phyloP scores from a whole-genome alignment of 2,888 invertebrate genomes.

The Anagyrus pseudococci region DNA sequence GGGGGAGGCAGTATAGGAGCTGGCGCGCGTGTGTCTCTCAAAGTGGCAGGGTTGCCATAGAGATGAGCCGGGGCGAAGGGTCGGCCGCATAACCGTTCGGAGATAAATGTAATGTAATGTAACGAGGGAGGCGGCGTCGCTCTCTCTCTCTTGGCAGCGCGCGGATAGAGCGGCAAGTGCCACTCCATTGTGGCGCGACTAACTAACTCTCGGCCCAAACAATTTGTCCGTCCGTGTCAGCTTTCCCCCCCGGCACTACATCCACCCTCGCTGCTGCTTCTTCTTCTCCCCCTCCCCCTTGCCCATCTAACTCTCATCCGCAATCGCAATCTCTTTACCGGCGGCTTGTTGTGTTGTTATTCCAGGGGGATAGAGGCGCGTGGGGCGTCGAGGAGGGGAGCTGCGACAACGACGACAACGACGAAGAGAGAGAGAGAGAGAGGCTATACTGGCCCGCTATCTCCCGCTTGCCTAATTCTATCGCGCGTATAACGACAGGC shows the following conservation, averaged over 20 bases:
- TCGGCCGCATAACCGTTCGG: constrained; percentile 51
- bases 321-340: constrained; percentile 49
- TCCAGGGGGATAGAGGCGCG: constrained; percentile 30
- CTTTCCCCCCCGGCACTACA: constrained; percentile 47
- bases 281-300: constrained; percentile 33
- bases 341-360: constrained; percentile 42
- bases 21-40: too few relatives aligned
- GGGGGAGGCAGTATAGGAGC: too few relatives aligned
- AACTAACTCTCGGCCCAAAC: constrained; percentile 61
- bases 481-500: neutral
- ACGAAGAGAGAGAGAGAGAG: too few relatives aligned
- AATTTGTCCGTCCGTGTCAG: constrained; percentile 57
- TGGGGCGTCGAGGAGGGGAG: too few relatives aligned
- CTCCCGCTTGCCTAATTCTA: constrained; percentile 13
- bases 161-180: constrained; percentile 55
- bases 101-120: constrained; percentile 62
- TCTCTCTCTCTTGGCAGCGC: constrained; percentile 38
- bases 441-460: constrained; percentile 28
- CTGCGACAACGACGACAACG: too few relatives aligned
- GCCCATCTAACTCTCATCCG: neutral
- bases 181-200: constrained; percentile 59
- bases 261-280: constrained; percentile 44
- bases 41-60: constrained; percentile 32
- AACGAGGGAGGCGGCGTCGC: constrained; percentile 57
- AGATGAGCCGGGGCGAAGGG: constrained; percentile 41